Percentiles rank a stretch among this genome's conserved stretches.
Conservation (phyloP, 2,113 vertebrate species). For the Kryptolebias marmoratus region DNA sequence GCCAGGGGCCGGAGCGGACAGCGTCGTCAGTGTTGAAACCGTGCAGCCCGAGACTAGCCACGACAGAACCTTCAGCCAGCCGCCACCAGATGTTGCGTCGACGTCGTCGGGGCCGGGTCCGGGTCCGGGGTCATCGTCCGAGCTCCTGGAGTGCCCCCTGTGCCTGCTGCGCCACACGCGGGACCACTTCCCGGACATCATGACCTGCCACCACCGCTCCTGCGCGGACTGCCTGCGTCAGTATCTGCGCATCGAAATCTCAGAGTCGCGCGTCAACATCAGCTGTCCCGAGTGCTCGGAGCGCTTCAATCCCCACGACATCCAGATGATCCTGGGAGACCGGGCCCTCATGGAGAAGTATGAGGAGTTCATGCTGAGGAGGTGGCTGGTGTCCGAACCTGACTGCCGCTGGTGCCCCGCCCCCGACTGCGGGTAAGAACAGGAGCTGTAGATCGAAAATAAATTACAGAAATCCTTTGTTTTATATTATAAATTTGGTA, state of each 20-base stretch:
- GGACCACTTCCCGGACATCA: conserved; percentile 96
- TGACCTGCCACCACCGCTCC: conserved; percentile 97
- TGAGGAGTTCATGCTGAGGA: conserved; percentile 97
- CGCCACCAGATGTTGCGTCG: conserved; percentile 75
- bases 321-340: conserved; percentile 93
- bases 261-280: conserved; percentile 97
- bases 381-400: conserved; percentile 95
- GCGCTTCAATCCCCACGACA: conserved; percentile 97
- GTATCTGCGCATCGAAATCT: conserved; percentile 98
- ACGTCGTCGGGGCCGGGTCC: conserved; percentile 49
- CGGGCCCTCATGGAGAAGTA: conserved; percentile 97
- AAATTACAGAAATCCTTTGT: no score
- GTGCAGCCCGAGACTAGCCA: conserved; percentile 87
- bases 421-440: conserved; percentile 94
- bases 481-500: no score
- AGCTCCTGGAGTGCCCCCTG: conserved; percentile 95
- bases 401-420: conserved; percentile 99
- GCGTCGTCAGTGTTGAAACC: conserved; percentile 88
- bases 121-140: conserved; percentile 61
- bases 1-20: conserved; percentile 77
- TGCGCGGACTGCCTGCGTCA: conserved; percentile 97
- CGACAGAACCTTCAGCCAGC: conserved; percentile 59
- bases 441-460: neutral
- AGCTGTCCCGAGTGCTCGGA: conserved; percentile 98
- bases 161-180: conserved; percentile 92